phyloP scores from a whole-genome alignment of 2,888 invertebrate genomes.

The Cryptocheilus praepositus region DNA sequence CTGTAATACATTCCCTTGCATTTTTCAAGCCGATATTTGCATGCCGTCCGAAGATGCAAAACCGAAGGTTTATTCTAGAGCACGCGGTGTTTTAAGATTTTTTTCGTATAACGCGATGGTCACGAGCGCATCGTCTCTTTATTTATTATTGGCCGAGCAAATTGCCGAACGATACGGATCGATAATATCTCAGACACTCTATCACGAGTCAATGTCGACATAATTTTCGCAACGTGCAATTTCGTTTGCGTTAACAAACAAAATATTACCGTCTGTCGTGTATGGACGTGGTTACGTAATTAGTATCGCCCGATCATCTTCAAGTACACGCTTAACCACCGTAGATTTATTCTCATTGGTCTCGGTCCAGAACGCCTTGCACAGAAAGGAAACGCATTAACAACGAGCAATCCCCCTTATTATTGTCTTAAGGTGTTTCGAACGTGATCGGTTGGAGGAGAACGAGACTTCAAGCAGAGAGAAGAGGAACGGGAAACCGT shows the following conservation, averaged over 20 bases:
- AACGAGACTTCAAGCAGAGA: conserved; percentile 10
- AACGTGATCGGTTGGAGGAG: conserved; percentile 43
- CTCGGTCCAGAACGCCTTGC: conserved; percentile 49
- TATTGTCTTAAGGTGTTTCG: conserved; percentile 56
- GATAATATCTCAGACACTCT: background rate
- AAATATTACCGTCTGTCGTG: conserved; percentile 41
- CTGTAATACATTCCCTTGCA: too few species aligned
- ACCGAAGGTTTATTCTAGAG: too few species aligned
- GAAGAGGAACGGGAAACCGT: conserved; percentile 17
- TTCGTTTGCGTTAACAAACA: conserved; percentile 30
- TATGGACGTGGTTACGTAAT: conserved; percentile 26
- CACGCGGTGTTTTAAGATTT: conserved; percentile 18
- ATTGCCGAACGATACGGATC: conserved; percentile 4
- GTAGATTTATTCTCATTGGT: conserved; percentile 55
- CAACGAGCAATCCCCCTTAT: conserved; percentile 50
- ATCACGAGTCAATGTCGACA: background rate
- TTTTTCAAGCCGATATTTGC: too few species aligned
- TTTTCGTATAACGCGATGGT: too few species aligned
- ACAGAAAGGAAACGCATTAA: conserved; percentile 46
- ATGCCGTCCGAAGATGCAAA: too few species aligned
- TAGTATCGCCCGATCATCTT: conserved; percentile 10
- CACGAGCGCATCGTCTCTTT: too few species aligned
- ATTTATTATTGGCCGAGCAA: too few species aligned
- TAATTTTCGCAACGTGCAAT: background rate
- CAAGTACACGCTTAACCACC: conserved; percentile 19